A percentile compares a stretch with the other conserved stretches of the same genome.
These are phyloP conservation scores for Neria commutata DNA, from an alignment of 2,888 invertebrate species.

Conservation along the genomic window DNA sequence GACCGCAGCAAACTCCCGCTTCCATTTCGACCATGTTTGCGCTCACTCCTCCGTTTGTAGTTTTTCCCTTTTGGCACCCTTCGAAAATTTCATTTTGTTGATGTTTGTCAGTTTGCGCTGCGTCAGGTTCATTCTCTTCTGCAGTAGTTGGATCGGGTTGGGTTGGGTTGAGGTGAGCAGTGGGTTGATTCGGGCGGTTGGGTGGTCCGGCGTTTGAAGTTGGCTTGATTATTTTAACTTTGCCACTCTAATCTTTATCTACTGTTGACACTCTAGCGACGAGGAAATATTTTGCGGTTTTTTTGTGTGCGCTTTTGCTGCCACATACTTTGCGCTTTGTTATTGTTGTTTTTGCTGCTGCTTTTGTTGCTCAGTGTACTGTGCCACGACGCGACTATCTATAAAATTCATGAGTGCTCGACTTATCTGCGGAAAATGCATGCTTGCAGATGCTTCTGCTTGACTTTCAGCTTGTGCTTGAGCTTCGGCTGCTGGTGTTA, in stretches of 20 bases:
- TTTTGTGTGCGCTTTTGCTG: background rate
- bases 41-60: too few species aligned
- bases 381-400: conserved; percentile 44
- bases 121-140: conserved; percentile 3
- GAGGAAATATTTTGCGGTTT: conserved; percentile 13
- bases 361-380: background rate
- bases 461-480: conserved; percentile 19
- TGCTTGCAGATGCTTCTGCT: conserved; percentile 49
- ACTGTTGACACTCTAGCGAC: conserved; percentile 52
- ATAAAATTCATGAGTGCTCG: conserved; percentile 58
- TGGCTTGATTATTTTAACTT: conserved; percentile 1
- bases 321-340: background rate
- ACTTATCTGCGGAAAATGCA: conserved; percentile 57
- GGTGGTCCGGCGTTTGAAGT: background rate
- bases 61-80: conserved; percentile 1
- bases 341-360: conserved; percentile 20
- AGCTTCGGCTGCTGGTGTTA: conserved; percentile 27
- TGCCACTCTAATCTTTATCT: conserved; percentile 52
- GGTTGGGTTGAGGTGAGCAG: background rate
- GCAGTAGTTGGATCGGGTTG: too few species aligned
- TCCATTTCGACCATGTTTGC: too few species aligned
- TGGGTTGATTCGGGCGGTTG: background rate
- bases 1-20: too few species aligned
- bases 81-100: background rate
- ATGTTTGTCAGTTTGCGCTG: conserved; percentile 3